Evolutionary conservation across 2,888 invertebrate species (phyloP).

Genomic region (Eremobia ochroleuca): DNA sequence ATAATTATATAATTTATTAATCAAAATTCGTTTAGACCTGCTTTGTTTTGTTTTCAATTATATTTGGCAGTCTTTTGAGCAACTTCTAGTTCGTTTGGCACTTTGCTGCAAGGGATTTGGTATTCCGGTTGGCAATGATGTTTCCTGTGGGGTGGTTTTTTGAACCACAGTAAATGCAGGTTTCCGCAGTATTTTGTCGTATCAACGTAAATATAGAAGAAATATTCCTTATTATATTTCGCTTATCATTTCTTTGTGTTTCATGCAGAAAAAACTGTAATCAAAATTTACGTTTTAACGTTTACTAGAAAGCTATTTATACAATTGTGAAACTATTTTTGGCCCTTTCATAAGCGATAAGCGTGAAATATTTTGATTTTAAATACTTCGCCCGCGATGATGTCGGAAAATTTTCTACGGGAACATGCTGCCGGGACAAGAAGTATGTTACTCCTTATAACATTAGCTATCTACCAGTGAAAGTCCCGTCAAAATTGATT

Average conservation of each 20-base stretch:
- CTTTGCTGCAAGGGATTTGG: neutral
- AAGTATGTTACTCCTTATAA: neutral
- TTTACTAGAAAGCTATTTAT: neutral
- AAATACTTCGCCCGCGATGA: neutral
- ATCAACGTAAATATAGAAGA: neutral
- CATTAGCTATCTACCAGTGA: neutral
- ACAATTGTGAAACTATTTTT: neutral
- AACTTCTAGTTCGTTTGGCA: constrained; percentile 29
- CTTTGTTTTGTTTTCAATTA: constrained; percentile 38
- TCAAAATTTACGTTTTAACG: neutral
- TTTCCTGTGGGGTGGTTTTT: neutral
- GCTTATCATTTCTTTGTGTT: neutral
- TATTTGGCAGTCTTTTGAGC: constrained; percentile 19
- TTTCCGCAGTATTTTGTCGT: neutral
- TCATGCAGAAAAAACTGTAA: neutral
- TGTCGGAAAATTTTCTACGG: no score
- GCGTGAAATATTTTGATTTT: neutral
- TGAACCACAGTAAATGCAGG: neutral
- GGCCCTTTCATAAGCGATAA: no score
- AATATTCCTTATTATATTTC: neutral
- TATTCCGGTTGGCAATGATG: constrained; percentile 16
- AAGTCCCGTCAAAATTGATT: neutral
- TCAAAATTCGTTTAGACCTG: neutral
- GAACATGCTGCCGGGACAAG: neutral
- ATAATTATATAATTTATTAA: neutral